Percentiles rank a stretch among this genome's conserved stretches.
These are phyloP conservation scores for Paramuricea clavata DNA, from an alignment of 92 coral and sea anemone species.

Conservation along the genomic window DNA sequence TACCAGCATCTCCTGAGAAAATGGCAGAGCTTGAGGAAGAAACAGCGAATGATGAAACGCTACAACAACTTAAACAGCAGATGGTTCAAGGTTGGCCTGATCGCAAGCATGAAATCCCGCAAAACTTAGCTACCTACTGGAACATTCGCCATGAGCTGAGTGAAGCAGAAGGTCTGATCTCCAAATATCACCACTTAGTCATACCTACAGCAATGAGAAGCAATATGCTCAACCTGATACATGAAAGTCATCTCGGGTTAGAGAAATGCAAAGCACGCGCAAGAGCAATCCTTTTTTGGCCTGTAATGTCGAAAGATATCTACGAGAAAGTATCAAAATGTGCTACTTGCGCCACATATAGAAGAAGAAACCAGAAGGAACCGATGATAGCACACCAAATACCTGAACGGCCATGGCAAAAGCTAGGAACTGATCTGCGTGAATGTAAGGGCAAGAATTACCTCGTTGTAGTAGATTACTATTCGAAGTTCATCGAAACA, in stretches of 20 bases:
- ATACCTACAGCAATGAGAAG: constrained; percentile 32
- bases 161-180: constrained; percentile 33
- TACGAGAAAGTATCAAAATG: constrained; percentile 31
- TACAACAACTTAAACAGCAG: constrained; percentile 13
- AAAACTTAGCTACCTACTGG: background rate
- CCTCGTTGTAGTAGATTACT: constrained; percentile 42
- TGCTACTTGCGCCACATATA: constrained; percentile 35
- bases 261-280: constrained; percentile 27
- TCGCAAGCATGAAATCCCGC: constrained; percentile 25
- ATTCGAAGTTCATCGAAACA: constrained; percentile 26
- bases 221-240: constrained; percentile 22
- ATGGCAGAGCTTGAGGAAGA: constrained; percentile 18
- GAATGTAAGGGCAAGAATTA: constrained; percentile 17
- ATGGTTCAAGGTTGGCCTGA: constrained; percentile 41
- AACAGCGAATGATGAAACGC: constrained; percentile 21
- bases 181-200: constrained; percentile 34
- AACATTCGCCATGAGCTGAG: background rate
- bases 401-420: constrained; percentile 49
- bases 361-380: constrained; percentile 41
- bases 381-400: constrained; percentile 47
- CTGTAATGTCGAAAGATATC: constrained; percentile 36
- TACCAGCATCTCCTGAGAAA: constrained; percentile 55
- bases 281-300: constrained; percentile 32
- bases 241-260: background rate
- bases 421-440: constrained; percentile 20